phyloP scores from a whole-genome alignment of 2,113 vertebrate genomes.

The Gavialis gangeticus region DNA sequence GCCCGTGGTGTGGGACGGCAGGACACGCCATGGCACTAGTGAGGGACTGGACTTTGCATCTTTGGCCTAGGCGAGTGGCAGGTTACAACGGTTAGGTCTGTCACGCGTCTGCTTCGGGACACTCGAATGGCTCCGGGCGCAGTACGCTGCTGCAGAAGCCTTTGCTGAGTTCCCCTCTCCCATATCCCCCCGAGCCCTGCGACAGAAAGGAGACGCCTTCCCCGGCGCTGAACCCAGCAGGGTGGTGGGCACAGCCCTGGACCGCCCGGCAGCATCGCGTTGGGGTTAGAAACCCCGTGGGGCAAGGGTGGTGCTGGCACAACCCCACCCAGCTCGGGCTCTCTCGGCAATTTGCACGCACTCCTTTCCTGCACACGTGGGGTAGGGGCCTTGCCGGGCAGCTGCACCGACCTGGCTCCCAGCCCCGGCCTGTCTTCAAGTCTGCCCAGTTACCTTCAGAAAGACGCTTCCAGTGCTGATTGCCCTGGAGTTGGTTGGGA shows the following conservation, averaged over 20 bases:
- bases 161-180: conserved; percentile 41
- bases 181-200: conserved; percentile 50
- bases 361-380: too few relatives aligned
- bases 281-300: too few relatives aligned
- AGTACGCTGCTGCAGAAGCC: not conserved
- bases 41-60: not conserved
- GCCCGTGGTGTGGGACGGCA: not conserved
- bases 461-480: conserved; percentile 74
- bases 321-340: too few relatives aligned
- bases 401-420: not conserved
- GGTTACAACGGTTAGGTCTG: not conserved
- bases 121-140: too few relatives aligned
- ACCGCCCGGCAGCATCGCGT: too few relatives aligned
- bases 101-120: too few relatives aligned
- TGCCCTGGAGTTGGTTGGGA: conserved; percentile 85
- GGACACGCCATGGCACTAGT: fast-evolving
- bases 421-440: conserved; percentile 52
- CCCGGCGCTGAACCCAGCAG: too few relatives aligned
- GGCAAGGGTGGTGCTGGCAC: too few relatives aligned
- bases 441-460: conserved; percentile 78
- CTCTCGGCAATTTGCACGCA: too few relatives aligned
- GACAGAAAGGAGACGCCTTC: too few relatives aligned
- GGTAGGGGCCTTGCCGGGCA: too few relatives aligned
- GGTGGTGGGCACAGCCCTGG: too few relatives aligned
- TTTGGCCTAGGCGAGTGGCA: not conserved